A percentile compares a stretch with the other conserved stretches of the same genome.
Evolutionary conservation across 2,888 invertebrate species (phyloP).

Genomic region (Aphidius colemani): DNA sequence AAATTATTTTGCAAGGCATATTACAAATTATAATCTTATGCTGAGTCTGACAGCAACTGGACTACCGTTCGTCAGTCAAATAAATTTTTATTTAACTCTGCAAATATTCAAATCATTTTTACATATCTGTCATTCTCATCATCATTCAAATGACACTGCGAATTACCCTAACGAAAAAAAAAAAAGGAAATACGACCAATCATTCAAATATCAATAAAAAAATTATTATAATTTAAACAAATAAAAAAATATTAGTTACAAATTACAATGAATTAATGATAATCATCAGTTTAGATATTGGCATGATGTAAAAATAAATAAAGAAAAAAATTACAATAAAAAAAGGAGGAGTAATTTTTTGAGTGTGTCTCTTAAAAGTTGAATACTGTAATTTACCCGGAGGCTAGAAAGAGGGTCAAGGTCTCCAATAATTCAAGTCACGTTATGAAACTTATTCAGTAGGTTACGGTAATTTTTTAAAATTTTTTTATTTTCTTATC

Average conservation of each 20-base stretch:
- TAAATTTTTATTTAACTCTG: constrained; percentile 3
- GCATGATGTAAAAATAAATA: background rate
- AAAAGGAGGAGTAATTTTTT: background rate
- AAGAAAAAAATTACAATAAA: background rate
- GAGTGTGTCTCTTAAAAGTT: background rate
- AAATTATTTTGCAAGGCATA: background rate
- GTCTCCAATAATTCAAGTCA: constrained; percentile 27
- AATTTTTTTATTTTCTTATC: background rate
- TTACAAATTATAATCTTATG: constrained; percentile 30
- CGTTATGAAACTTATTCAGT: constrained; percentile 19
- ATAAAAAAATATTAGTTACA: no score
- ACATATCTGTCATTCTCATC: no score
- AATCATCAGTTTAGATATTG: background rate
- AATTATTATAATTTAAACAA: no score
- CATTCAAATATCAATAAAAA: no score
- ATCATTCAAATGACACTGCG: background rate
- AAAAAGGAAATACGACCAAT: no score
- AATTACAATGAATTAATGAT: background rate
- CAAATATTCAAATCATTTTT: background rate
- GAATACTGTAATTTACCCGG: background rate
- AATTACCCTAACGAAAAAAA: constrained; percentile 2
- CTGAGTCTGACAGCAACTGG: constrained; percentile 30
- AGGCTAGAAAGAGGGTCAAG: constrained; percentile 17
- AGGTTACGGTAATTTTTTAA: background rate
- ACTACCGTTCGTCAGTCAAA: constrained; percentile 28